These are phyloP conservation scores for Naso thynnoides DNA, from an alignment of 2,797 vertebrate genomes.

Conservation along the genomic window DNA sequence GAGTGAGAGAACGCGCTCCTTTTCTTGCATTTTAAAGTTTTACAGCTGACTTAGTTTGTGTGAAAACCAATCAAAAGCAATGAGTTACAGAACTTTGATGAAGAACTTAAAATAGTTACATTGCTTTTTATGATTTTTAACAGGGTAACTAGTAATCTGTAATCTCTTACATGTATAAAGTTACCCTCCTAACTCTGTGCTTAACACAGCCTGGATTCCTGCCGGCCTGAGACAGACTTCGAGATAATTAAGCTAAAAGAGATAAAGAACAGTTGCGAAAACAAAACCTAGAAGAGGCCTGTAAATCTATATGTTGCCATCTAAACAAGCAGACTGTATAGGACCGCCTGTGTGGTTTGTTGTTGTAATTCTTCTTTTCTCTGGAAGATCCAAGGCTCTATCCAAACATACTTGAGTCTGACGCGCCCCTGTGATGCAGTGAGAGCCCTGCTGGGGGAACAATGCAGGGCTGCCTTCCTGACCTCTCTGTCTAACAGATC, in stretches of 20 bases:
- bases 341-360: slow-evolving; percentile 57
- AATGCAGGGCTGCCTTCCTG: slow-evolving; percentile 84
- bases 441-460: slow-evolving; percentile 81
- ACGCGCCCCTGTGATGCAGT: slow-evolving; percentile 76
- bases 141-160: too few relatives aligned
- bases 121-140: too few relatives aligned
- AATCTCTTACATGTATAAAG: too few relatives aligned
- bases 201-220: slow-evolving; percentile 33
- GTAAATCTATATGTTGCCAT: slow-evolving; percentile 60
- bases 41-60: too few relatives aligned
- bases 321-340: slow-evolving; percentile 53
- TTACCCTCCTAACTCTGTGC: too few relatives aligned
- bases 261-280: slow-evolving; percentile 33
- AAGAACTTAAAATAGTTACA: too few relatives aligned
- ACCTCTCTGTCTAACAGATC: slow-evolving; percentile 83
- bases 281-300: slow-evolving; percentile 48
- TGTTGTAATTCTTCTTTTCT: slow-evolving; percentile 47
- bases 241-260: slow-evolving; percentile 29
- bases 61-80: too few relatives aligned
- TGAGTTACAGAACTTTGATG: too few relatives aligned
- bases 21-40: too few relatives aligned
- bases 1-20: too few relatives aligned
- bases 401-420: slow-evolving; percentile 70
- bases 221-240: slow-evolving; percentile 34
- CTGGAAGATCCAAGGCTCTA: slow-evolving; percentile 52